Base-by-base conservation (phyloP, 2,113 vertebrate genomes). In the Elephas maximus region DNA sequence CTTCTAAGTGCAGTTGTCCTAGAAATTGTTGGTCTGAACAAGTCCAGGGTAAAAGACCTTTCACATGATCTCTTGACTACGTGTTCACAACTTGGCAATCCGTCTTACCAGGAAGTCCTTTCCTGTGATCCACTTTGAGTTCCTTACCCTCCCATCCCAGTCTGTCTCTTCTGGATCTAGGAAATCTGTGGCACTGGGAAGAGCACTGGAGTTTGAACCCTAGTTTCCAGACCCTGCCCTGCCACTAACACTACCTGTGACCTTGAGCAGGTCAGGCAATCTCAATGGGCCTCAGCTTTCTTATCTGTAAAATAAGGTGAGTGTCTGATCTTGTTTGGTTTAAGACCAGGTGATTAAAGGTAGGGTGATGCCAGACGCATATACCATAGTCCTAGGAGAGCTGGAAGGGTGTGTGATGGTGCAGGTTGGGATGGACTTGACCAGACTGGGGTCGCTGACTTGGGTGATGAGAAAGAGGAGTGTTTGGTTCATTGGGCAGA, bases 331-430 rank as follows among this genome's bases (percentile, higher is more conserved):
- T 57, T 37, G 7, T 63, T 69, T 21, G 44, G 65, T 20, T 15
- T 17, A 73, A 91, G 79, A 51, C 53, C 9, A 33, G 62, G 4
- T 23, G 21, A 41, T 60, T 30, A 80, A 44, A 79, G 57, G 11
- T 79, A 53, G 24, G 15, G 8, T 6, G 21, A 21, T 69, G 1
- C 63, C 44, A 17, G 44, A 9, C 51, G 78, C 73, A 23, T 8
- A 11, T 0, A 0, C 60, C 48, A 30, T 30, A 3, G 30, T 62
- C 81, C n/a, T 26, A n/a, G 60, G 41, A 30, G 77, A 83, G 28
- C 15, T 15, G 1, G 0, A 21, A 65, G 80, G 18, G 33, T 0
- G 0, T 2, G 3, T 30, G 62, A 71, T n/a, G 33, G 84, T 44
- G 8, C 21, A 8, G 69, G 10, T 9, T 1, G 21, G 74, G 76